Conservation (phyloP, 2,113 vertebrate genomes). For the Cairina moschata region DNA sequence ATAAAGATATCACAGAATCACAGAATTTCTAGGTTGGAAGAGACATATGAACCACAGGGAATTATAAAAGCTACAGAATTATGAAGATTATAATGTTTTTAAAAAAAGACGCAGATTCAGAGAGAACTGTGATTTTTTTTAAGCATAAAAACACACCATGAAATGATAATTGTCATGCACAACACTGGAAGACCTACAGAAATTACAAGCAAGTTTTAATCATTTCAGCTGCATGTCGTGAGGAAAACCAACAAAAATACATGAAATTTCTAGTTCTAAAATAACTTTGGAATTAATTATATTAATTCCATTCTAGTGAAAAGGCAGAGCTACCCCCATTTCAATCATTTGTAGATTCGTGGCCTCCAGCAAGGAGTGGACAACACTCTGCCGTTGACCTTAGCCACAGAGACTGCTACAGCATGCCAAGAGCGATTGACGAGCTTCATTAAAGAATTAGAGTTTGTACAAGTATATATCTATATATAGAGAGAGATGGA, state of each 20-base stretch:
- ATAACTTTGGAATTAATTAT: background rate
- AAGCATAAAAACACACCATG: background rate
- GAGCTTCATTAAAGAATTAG: background rate
- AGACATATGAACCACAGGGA: background rate
- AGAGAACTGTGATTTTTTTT: background rate
- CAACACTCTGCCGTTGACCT: background rate
- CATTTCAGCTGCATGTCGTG: background rate
- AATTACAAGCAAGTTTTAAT: background rate
- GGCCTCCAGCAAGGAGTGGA: background rate
- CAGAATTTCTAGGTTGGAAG: too few species aligned
- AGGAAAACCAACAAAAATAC: background rate
- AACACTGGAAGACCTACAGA: background rate
- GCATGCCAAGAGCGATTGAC: background rate
- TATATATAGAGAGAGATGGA: background rate
- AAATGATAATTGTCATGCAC: conserved; percentile 21
- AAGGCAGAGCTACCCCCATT: background rate
- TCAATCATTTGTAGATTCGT: background rate
- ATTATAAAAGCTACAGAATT: background rate
- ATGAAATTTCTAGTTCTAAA: background rate
- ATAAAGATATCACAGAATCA: too few species aligned
- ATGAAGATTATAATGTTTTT: background rate
- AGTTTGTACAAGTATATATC: background rate
- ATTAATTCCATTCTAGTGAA: background rate
- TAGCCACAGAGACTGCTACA: background rate
- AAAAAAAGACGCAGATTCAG: background rate